Evolutionary conservation across 2,888 invertebrate species (phyloP).

Genomic region (Parnassius apollo): DNA sequence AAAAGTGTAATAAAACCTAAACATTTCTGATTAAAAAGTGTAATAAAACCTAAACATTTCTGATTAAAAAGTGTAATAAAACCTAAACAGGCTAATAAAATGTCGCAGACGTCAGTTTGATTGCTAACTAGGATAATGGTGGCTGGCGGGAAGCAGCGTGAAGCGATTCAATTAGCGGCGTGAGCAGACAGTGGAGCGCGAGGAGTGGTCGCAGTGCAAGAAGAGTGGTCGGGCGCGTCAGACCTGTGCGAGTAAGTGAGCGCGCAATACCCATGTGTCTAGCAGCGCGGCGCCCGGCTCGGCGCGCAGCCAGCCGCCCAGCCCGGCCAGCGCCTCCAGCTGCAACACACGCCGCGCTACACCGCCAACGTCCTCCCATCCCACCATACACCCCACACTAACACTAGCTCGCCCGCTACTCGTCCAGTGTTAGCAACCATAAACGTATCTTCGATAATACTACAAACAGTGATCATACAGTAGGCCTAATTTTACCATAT

Average conservation of each 20-base stretch:
- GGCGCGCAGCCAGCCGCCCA: conserved; percentile 77
- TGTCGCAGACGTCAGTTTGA: too few species aligned
- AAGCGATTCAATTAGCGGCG: conserved; percentile 15
- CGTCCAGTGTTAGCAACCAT: too few species aligned
- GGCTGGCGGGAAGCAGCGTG: conserved; percentile 20
- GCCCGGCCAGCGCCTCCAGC: conserved; percentile 79
- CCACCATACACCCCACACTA: conserved; percentile 19
- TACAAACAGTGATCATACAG: too few species aligned
- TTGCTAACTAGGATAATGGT: neutral
- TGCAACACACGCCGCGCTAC: conserved; percentile 63
- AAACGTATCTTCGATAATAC: too few species aligned
- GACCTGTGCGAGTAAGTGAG: conserved; percentile 81
- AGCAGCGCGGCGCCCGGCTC: conserved; percentile 74
- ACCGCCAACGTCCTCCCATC: conserved; percentile 33
- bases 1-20: too few species aligned
- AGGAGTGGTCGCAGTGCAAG: conserved; percentile 32
- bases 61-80: too few species aligned
- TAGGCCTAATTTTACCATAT: too few species aligned
- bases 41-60: too few species aligned
- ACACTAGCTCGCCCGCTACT: conserved; percentile 19
- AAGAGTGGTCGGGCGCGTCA: conserved; percentile 57
- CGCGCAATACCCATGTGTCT: conserved; percentile 82
- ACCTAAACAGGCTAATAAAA: too few species aligned
- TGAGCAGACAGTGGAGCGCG: conserved; percentile 15
- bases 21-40: too few species aligned